A percentile compares a stretch with the other conserved stretches of the same genome.
Evolutionary conservation across 92 coral and sea anemone genomes (phyloP).

Genomic region (Diadumene lineata): DNA sequence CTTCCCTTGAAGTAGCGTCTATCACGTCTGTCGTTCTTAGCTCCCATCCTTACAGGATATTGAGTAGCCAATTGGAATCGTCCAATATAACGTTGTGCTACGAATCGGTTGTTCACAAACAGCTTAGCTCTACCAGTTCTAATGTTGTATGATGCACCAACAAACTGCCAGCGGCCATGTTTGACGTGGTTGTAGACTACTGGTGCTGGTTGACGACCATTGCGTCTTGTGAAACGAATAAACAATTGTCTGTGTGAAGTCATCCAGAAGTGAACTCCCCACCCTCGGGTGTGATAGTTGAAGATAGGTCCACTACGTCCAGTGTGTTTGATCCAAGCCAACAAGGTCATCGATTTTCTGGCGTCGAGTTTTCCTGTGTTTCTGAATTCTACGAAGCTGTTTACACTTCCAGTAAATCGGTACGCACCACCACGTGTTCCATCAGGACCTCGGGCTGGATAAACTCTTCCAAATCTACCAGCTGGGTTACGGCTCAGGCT

Average conservation of each 20-base stretch:
- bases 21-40: conserved; percentile 38
- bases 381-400: conserved; percentile 62
- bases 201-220: conserved; percentile 28
- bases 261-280: conserved; percentile 65
- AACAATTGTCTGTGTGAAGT: conserved; percentile 35
- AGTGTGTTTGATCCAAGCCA: conserved; percentile 66
- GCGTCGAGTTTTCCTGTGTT: conserved; percentile 66
- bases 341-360: conserved; percentile 19
- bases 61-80: conserved; percentile 40
- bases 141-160: conserved; percentile 40
- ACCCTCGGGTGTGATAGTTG: conserved; percentile 52
- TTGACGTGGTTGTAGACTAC: conserved; percentile 13
- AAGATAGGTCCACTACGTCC: conserved; percentile 68
- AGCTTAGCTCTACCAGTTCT: conserved; percentile 33
- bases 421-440: conserved; percentile 50
- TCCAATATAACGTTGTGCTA: conserved; percentile 26
- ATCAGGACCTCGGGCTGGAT: conserved; percentile 61
- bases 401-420: conserved; percentile 52
- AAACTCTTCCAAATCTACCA: conserved; percentile 27
- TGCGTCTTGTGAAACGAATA: conserved; percentile 40
- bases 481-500: conserved; percentile 54
- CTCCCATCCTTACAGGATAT: conserved; percentile 51
- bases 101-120: conserved; percentile 44
- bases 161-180: conserved; percentile 45
- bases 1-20: conserved; percentile 59